Evolutionary conservation across 2,797 vertebrate genomes (phyloP), one percentile per base, ranked within the genome.

Genomic region (Acanthornis magna): DNA sequence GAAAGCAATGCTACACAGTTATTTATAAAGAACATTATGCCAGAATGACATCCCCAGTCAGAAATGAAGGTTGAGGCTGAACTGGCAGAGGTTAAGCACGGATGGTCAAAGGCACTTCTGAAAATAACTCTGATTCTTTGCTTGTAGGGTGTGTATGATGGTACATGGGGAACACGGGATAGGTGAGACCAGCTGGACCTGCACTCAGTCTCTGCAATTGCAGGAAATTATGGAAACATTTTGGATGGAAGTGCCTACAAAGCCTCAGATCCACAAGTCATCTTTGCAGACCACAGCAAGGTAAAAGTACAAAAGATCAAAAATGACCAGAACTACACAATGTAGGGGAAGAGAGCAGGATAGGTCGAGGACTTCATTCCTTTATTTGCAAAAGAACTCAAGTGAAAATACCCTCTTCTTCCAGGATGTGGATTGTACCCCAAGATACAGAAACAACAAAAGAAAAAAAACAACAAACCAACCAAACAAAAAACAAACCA

Each of bases 221-320:
- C 54, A 85, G 70, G 58, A 68, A 74, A 78, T 85, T 81, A 85
- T 84, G 89, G 70, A 89, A 84, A 89, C 5, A 27, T 89, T 92
- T 92, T 4, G 3, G 40, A 61, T 61, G 77, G 22, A 89, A 84
- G 27, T 32, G 29, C 8, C 32, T 47, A 43, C 27, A 71, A 81
- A 91, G 71, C 54, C 36, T 79, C 48, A 10, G 7, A n/a, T 89
- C 30, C 48, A 50, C 48, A 72, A 68, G 47, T 77, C n/a, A 57
- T 68, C 45, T 72, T 78, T 72, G 32, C 22, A 77, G 23, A 53
- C 3, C 0, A 2, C 36, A 95, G 76, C 16, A 80, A 53, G n/a
- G 43, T 50, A 91, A 71, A 80, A 47, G 65, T 62, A 85, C 75
- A 83, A 88, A 91, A 68, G 71, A 77, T 65, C 40, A 63, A 71